phyloP scores from a whole-genome alignment of 2,888 invertebrate genomes.

The Aphodius granarius region DNA sequence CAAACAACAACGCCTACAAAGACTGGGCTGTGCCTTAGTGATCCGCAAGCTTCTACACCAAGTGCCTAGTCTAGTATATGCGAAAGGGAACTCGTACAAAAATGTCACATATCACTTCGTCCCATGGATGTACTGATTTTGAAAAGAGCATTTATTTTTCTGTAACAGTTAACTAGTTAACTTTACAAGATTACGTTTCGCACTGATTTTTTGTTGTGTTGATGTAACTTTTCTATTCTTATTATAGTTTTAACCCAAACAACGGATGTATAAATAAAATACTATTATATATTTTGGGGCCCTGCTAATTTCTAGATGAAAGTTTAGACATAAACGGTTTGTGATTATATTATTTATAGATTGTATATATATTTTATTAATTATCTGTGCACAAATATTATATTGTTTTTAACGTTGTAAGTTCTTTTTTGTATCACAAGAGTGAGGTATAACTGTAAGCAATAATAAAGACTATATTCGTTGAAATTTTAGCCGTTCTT shows the following conservation, averaged over 20 bases:
- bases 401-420: not conserved
- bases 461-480: not conserved
- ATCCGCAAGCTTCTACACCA: not conserved
- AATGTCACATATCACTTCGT: not conserved
- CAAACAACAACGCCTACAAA: not conserved
- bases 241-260: not conserved
- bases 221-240: not conserved
- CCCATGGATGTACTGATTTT: not conserved
- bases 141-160: not conserved
- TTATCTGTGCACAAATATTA: constrained; percentile 11
- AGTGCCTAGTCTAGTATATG: not conserved
- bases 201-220: not conserved
- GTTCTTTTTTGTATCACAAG: not conserved
- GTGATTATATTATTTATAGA: constrained; percentile 17
- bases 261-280: not conserved
- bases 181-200: not conserved
- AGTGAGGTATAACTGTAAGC: not conserved
- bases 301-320: constrained; percentile 2
- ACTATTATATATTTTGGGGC: constrained; percentile 6
- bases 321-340: constrained; percentile 13
- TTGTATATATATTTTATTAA: constrained; percentile 18
- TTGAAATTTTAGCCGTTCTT: not conserved
- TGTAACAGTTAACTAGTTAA: not conserved
- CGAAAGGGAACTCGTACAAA: not conserved
- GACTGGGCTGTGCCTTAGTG: not conserved